Percentiles rank a stretch among this genome's conserved stretches.
Evolutionary conservation across 2,113 vertebrate genomes (phyloP).

Genomic region (Oryzias woworae): DNA sequence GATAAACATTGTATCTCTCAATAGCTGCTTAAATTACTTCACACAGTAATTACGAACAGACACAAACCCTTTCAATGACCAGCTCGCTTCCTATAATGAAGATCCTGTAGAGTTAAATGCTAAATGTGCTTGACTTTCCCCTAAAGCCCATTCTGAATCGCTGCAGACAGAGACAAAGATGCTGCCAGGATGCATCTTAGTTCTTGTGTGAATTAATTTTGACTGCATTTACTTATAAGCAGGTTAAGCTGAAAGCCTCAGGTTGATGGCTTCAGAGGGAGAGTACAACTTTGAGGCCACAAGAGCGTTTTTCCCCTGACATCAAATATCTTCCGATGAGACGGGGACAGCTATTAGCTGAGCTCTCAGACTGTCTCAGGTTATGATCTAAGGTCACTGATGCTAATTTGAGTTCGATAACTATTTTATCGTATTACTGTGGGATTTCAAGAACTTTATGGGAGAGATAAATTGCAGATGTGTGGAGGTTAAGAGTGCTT

Average conservation of each 20-base stretch:
- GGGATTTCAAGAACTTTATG: slow-evolving; percentile 21
- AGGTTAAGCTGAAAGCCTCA: slow-evolving; percentile 28
- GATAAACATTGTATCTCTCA: slow-evolving; percentile 3
- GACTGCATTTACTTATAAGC: slow-evolving; percentile 27
- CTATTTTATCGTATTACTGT: slow-evolving; percentile 6
- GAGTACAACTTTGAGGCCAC: slow-evolving; percentile 3
- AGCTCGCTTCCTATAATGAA: no score
- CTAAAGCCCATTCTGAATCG: not conserved
- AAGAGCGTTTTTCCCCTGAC: slow-evolving; percentile 24
- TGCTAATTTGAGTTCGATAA: slow-evolving; percentile 23
- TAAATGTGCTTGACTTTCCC: slow-evolving; percentile 22
- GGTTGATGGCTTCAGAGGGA: slow-evolving; percentile 12
- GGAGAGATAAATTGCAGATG: slow-evolving; percentile 11
- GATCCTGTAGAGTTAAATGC: slow-evolving; percentile 9
- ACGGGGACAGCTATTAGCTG: slow-evolving; percentile 17
- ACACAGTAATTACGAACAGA: not conserved
- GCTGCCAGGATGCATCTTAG: slow-evolving; percentile 29
- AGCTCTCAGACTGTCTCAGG: slow-evolving; percentile 17
- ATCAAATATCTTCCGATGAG: slow-evolving; percentile 37
- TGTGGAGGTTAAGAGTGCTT: not conserved
- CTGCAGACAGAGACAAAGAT: slow-evolving; percentile 44
- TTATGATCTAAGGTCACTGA: slow-evolving; percentile 26
- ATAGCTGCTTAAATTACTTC: slow-evolving; percentile 27
- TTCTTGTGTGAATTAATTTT: slow-evolving; percentile 38
- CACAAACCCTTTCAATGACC: no score